These are phyloP conservation scores for Microtus californicus DNA, from an alignment of 2,797 vertebrate genomes.

Conservation along the genomic window DNA sequence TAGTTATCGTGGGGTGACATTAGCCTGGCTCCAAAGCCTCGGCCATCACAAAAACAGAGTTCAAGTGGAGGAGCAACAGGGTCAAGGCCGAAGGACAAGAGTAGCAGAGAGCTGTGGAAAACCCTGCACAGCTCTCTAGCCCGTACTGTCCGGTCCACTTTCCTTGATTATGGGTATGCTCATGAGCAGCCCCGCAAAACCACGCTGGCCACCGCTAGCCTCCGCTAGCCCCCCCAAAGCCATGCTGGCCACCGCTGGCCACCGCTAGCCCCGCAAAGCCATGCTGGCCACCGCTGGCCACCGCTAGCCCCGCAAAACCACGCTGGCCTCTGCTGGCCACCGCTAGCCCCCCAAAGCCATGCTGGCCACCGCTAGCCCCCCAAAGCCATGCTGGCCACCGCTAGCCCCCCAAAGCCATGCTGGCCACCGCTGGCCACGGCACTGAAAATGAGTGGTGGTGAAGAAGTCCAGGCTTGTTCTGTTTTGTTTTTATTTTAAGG, in stretches of 20 bases:
- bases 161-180: accelerated
- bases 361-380: accelerated
- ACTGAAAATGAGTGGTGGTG: not conserved
- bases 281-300: too few species aligned
- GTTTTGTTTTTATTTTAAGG: not conserved
- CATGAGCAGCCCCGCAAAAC: accelerated
- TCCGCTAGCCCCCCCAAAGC: not conserved
- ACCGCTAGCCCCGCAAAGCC: not conserved
- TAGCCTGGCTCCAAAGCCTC: not conserved
- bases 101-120: not conserved
- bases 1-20: not conserved
- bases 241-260: not conserved
- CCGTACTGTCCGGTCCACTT: accelerated
- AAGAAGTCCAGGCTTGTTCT: not conserved
- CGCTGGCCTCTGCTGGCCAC: too few species aligned
- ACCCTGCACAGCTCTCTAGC: not conserved
- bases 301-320: not conserved
- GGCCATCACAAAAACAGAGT: not conserved
- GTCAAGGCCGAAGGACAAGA: not conserved
- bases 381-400: too few species aligned
- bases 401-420: not conserved
- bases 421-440: too few species aligned
- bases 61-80: not conserved
- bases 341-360: not conserved
- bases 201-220: too few species aligned